Base-by-base conservation (phyloP, 2,888 invertebrate genomes). In the Hypomecis punctinalis region DNA sequence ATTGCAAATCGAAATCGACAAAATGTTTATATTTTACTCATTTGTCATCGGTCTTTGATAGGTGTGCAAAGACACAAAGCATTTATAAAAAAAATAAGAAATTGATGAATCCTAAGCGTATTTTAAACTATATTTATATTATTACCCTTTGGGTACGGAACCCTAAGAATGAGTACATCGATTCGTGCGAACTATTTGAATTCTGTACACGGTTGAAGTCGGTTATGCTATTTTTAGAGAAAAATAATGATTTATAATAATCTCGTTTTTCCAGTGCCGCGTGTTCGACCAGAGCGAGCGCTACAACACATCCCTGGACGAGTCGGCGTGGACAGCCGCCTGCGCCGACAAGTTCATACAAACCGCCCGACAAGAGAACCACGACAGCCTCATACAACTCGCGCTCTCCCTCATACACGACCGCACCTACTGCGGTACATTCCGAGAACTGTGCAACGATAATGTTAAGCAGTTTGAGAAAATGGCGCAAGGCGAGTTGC, bases 271-370 rank as follows among this genome's bases (percentile, higher is more conserved):
- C 49, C 88, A 94, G 93, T 93, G 91, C 53, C 88, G 94, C 75
- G 94, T 95, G 0, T 96, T 96, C 81, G 95, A 95, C 71, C 94
- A 94, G 75, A 95, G 94, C 66, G 95, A 95, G 76, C 86, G 92
- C 66, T 95, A 95, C 84, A 95, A 95, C 78, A 88, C 92, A 47
- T 94, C 90, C 75, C 84, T 94, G 48, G 95, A 96, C 84, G 94
- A 93, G 63, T 81, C 90, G 0, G 70, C 88, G 6, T 86, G 91
- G 85, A 84, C 86, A 0, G 73, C 70, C 55, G 77, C 80, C 0
- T 91, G 90, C 68, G 87, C 84, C 0, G 75, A 80, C 6, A 68
- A 63, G 35, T 73, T 88, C 9, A 57, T 73, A 8, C 13, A 69
- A 0, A 13, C 73, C 0, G 0, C 10, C 23, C 5, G 9, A 6